phyloP scores from a whole-genome alignment of 53 echinoderm and acorn worm genomes.

The Holothuria scabra region DNA sequence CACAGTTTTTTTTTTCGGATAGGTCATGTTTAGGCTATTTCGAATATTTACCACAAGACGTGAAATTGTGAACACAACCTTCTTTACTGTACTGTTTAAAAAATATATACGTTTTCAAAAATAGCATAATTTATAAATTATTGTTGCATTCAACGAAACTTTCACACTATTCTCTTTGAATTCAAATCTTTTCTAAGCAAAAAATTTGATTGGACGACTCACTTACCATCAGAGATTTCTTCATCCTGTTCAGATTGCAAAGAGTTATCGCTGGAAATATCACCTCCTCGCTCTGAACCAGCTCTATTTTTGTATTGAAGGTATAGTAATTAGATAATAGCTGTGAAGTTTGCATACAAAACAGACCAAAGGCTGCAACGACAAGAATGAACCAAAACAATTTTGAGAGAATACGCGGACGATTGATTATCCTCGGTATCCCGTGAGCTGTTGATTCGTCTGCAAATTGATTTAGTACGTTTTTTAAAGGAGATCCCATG shows the following conservation, averaged over 20 bases:
- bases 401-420: slow-evolving; percentile 53
- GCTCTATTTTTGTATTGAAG: slow-evolving; percentile 72
- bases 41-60: no score
- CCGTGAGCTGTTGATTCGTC: slow-evolving; percentile 86
- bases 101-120: no score
- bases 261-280: slow-evolving; percentile 80
- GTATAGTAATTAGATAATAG: slow-evolving; percentile 63
- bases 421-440: slow-evolving; percentile 65
- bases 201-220: no score
- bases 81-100: no score
- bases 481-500: not conserved
- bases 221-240: slow-evolving; percentile 54
- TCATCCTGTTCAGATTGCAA: slow-evolving; percentile 87
- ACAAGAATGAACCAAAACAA: slow-evolving; percentile 74
- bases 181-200: no score
- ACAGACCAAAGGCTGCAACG: slow-evolving; percentile 42
- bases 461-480: slow-evolving; percentile 70
- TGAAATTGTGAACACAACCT: no score
- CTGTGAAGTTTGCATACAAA: slow-evolving; percentile 59
- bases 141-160: no score
- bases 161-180: no score
- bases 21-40: no score
- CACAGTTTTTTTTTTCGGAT: no score
- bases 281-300: slow-evolving; percentile 63
- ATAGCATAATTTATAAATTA: no score